Conservation (phyloP, 2,888 invertebrate species). For the Mongoloraphidia duomilia region DNA sequence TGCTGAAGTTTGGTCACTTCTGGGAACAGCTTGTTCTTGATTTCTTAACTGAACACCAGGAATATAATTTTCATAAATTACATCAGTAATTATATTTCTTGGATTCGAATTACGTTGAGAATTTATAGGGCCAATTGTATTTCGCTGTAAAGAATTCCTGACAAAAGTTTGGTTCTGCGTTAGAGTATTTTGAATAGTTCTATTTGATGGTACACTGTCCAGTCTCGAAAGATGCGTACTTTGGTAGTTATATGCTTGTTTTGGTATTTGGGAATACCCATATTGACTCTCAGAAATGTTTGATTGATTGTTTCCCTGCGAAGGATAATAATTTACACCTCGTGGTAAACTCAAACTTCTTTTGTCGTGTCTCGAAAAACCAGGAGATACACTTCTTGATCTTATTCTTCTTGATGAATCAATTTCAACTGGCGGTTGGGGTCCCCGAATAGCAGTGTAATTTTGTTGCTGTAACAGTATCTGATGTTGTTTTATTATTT, state of each 20-base stretch:
- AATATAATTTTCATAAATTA: slow-evolving; percentile 10
- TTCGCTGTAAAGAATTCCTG: slow-evolving; percentile 18
- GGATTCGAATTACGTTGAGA: slow-evolving; percentile 1
- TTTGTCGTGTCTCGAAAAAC: slow-evolving; percentile 25
- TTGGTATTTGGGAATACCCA: no score
- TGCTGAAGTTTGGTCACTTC: slow-evolving; percentile 11
- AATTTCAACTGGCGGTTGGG: not conserved
- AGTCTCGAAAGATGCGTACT: slow-evolving; percentile 7
- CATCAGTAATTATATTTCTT: slow-evolving; percentile 2
- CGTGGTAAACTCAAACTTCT: slow-evolving; percentile 31
- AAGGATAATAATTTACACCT: slow-evolving; percentile 10
- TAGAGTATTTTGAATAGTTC: not conserved
- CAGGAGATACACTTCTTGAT: slow-evolving; percentile 32
- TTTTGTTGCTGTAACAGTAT: slow-evolving; percentile 19
- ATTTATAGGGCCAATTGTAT: slow-evolving; percentile 19
- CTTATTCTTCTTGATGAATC: slow-evolving; percentile 19
- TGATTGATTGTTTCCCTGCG: slow-evolving; percentile 11
- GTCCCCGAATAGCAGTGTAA: slow-evolving; percentile 22
- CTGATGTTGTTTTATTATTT: slow-evolving; percentile 24
- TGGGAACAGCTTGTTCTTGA: slow-evolving; percentile 6
- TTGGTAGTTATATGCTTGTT: no score
- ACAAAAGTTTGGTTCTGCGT: slow-evolving; percentile 17
- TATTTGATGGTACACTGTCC: slow-evolving; percentile 4
- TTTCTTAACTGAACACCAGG: slow-evolving; percentile 12
- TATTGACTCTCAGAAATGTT: slow-evolving; percentile 3